A percentile compares a stretch with the other conserved stretches of the same genome.
phyloP scores from a whole-genome alignment of 2,797 vertebrate genomes.

The Cynopterus sphinx region DNA sequence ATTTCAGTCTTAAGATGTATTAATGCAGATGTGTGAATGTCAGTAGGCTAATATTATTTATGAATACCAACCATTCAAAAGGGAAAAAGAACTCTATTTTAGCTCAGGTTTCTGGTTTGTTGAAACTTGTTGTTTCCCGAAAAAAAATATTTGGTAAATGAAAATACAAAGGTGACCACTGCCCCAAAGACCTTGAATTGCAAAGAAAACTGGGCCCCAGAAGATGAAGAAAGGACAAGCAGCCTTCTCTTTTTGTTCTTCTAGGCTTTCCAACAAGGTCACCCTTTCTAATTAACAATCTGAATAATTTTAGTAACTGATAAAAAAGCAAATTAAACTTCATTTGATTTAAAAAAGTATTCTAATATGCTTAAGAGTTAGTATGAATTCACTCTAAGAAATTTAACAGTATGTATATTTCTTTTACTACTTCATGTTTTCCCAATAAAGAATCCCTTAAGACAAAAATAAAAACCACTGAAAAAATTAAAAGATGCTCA shows the following conservation, averaged over 20 bases:
- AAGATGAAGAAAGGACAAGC: neutral
- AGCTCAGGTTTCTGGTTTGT: slow-evolving; percentile 33
- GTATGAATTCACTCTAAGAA: neutral
- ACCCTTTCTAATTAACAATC: neutral
- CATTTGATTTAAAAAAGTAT: slow-evolving; percentile 27
- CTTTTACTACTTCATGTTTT: neutral
- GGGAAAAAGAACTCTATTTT: slow-evolving; percentile 36
- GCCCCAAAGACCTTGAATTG: neutral
- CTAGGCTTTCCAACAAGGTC: neutral
- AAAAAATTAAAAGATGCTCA: neutral
- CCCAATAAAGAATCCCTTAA: neutral
- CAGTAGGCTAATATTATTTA: slow-evolving; percentile 77
- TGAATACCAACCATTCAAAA: slow-evolving; percentile 77
- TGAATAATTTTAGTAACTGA: slow-evolving; percentile 27
- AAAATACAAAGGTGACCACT: neutral
- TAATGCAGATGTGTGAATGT: slow-evolving; percentile 74
- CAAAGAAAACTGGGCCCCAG: neutral
- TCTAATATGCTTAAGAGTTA: neutral
- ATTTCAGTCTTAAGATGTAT: slow-evolving; percentile 74
- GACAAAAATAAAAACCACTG: neutral
- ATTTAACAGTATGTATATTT: neutral
- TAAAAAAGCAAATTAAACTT: slow-evolving; percentile 50
- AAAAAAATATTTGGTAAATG: neutral
- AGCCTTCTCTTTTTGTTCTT: neutral
- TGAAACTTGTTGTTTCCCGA: slow-evolving; percentile 3